Evolutionary conservation across 2,888 invertebrate genomes (phyloP).

Genomic region (Apomyelois bistriatella): DNA sequence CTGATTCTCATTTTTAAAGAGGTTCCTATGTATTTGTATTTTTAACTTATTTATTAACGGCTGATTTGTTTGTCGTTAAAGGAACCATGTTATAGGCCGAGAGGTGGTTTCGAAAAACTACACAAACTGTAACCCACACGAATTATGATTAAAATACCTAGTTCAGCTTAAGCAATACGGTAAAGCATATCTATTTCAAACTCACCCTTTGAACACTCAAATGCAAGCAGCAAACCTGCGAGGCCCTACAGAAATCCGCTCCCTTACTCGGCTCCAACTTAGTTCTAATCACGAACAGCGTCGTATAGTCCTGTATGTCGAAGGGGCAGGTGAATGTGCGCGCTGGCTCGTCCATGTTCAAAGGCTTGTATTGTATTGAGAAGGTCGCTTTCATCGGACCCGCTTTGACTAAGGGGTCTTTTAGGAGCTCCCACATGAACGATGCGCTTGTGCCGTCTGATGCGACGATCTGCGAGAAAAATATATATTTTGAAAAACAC

Average conservation of each 20-base stretch:
- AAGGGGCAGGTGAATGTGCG: constrained; percentile 84
- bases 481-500: no score
- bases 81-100: no score
- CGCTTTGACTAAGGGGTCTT: constrained; percentile 81
- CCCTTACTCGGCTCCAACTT: constrained; percentile 89
- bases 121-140: no score
- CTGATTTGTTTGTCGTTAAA: no score
- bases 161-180: no score
- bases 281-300: constrained; percentile 89
- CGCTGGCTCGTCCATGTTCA: constrained; percentile 48
- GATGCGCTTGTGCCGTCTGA: constrained; percentile 87
- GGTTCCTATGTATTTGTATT: no score
- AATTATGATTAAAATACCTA: no score
- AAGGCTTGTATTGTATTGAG: constrained; percentile 54
- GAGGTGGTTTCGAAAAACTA: no score
- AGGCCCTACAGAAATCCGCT: constrained; percentile 92
- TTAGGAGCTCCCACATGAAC: constrained; percentile 90
- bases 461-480: constrained; percentile 82
- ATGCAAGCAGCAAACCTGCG: constrained; percentile 91
- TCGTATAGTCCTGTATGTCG: constrained; percentile 90
- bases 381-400: constrained; percentile 72
- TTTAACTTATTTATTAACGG: no score
- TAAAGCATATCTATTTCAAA: constrained; percentile 1
- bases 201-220: constrained; percentile 84
- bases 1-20: no score